Evolutionary conservation across 2,113 vertebrate species (phyloP), one percentile per base, ranked within the genome.

Genomic region (Polypterus bichir): DNA sequence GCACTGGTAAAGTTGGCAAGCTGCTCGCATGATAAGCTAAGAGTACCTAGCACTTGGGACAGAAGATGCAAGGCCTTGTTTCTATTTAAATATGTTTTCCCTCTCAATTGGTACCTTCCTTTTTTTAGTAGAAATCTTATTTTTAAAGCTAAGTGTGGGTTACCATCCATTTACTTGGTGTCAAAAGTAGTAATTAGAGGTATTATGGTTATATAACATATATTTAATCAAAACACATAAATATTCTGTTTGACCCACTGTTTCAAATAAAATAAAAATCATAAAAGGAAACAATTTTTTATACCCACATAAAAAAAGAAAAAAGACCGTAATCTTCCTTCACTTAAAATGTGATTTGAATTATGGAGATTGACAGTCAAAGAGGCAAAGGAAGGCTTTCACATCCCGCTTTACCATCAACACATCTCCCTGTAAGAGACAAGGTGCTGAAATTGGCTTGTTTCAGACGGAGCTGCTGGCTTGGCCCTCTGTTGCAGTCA

Each of bases 371-470:
- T 60, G 47, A 49, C 47, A 51, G 67, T 62, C 63, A 69, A 64
- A 47, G 61, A 44, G 63, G 56, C 60, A 58, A 49, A 62, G 46
- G 56, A 60, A 9, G 9, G 47, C 68, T 62, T 59, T 61, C 66
- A 53, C 51, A 44, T 9, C n/a, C 72, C 52, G 62, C 66, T 47
- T 60, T 72, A 61, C 78, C 80, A 76, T 85, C 84, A 83, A 64
- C 79, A 65, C 75, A 59, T 66, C 67, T 70, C 76, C 79, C 73
- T 67, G 69, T 76, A 61, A 9, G 44, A 78, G 80, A 81, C 76
- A 74, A 81, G 79, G 80, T 81, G 79, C 70, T 82, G 78, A 83
- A 81, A 82, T 68, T 59, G 7, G 59, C 3, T 60, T 9, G 65
- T 72, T 73, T 72, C 74, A 64, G 49, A 63, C 76, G 77, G 72